phyloP scores from a whole-genome alignment of 1,140 invertebrate species.

The Ephestia elutella region DNA sequence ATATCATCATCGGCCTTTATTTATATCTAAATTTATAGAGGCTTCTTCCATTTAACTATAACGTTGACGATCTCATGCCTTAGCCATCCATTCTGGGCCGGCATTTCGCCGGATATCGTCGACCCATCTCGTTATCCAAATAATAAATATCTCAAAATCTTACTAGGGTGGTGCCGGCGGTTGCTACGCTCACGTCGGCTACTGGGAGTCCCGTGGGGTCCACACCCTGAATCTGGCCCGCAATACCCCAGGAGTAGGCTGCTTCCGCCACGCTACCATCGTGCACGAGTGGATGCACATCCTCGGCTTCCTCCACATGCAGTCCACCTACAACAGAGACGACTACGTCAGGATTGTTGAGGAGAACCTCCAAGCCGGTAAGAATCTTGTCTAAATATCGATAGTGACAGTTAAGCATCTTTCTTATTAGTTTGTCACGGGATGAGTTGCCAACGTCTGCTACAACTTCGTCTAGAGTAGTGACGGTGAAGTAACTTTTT shows the following conservation, averaged over 20 bases:
- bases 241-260: slow-evolving; percentile 59
- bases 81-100: too few relatives aligned
- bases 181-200: slow-evolving; percentile 73
- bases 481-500: too few relatives aligned
- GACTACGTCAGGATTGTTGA: slow-evolving; percentile 79
- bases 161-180: slow-evolving; percentile 59
- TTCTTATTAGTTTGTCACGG: too few relatives aligned
- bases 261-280: slow-evolving; percentile 72
- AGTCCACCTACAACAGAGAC: slow-evolving; percentile 81
- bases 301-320: slow-evolving; percentile 84
- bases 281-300: slow-evolving; percentile 83
- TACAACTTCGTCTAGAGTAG: too few relatives aligned
- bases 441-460: too few relatives aligned
- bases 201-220: slow-evolving; percentile 39
- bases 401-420: too few relatives aligned
- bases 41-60: too few relatives aligned
- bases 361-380: slow-evolving; percentile 77
- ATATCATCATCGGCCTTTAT: too few relatives aligned
- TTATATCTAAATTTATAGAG: too few relatives aligned
- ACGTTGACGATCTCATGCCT: too few relatives aligned
- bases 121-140: too few relatives aligned
- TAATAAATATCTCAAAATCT: not conserved
- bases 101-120: too few relatives aligned
- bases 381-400: slow-evolving; percentile 6
- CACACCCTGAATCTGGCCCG: slow-evolving; percentile 71